phyloP scores from a whole-genome alignment of 2,888 invertebrate species.

The Pardosa pseudoannulata region DNA sequence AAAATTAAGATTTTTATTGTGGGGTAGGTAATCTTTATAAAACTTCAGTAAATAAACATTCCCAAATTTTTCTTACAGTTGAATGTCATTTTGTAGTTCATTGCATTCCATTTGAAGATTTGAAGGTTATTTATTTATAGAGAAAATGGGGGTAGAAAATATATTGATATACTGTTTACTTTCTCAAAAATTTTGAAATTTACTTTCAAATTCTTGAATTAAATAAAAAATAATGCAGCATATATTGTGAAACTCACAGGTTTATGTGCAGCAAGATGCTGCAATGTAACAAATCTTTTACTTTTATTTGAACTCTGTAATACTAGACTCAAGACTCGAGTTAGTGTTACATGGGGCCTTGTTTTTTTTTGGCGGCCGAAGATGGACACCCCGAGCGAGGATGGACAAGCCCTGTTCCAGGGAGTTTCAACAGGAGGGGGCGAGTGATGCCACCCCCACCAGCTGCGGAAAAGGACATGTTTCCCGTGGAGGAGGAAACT shows the following conservation, averaged over 20 bases:
- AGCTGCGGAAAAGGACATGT: too few relatives aligned
- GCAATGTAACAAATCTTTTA: constrained; percentile 4
- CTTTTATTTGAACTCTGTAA: too few relatives aligned
- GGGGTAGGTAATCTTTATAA: constrained; percentile 2
- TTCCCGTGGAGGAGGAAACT: too few relatives aligned
- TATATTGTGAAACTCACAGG: constrained; percentile 1
- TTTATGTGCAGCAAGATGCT: background rate
- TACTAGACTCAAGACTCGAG: too few relatives aligned
- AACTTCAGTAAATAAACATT: constrained; percentile 7
- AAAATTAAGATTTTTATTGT: background rate
- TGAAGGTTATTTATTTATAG: constrained; percentile 19
- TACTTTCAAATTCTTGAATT: background rate
- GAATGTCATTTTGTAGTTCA: constrained; percentile 13
- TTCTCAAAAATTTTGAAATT: constrained; percentile 18
- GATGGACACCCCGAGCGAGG: too few relatives aligned
- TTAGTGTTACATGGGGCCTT: too few relatives aligned
- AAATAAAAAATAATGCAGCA: background rate
- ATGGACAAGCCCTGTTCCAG: too few relatives aligned
- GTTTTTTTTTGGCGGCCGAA: too few relatives aligned
- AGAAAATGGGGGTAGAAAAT: constrained; percentile 23
- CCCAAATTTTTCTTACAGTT: constrained; percentile 17
- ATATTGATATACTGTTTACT: constrained; percentile 6
- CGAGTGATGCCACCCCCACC: too few relatives aligned
- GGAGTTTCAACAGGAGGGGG: too few relatives aligned
- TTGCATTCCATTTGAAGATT: constrained; percentile 22